Conservation (phyloP, 2,888 invertebrate species). For the Endomychus coccineus region DNA sequence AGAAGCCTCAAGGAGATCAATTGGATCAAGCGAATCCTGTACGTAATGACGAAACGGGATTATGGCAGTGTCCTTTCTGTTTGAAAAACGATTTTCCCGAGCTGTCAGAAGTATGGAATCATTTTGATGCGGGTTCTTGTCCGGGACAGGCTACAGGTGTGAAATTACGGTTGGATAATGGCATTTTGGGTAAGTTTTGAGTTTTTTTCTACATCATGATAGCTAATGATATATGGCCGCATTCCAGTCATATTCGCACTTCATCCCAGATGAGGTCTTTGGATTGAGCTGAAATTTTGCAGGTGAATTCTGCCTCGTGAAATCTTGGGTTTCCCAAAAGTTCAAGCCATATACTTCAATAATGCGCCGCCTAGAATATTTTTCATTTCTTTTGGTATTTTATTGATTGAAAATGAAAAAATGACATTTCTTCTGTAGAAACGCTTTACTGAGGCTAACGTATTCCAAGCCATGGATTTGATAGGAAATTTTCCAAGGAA, state of each 20-base stretch:
- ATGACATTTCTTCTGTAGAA: too few species aligned
- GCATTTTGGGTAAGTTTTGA: slow-evolving; percentile 57
- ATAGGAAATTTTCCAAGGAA: too few species aligned
- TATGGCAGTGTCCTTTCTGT: slow-evolving; percentile 98
- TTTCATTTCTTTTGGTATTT: too few species aligned
- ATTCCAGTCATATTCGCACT: neutral
- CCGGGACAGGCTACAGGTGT: slow-evolving; percentile 95
- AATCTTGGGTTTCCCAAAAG: too few species aligned
- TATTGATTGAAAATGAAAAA: too few species aligned
- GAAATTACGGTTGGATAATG: slow-evolving; percentile 80
- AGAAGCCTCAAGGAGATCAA: slow-evolving; percentile 88
- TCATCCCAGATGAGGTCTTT: too few species aligned
- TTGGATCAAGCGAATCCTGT: slow-evolving; percentile 94
- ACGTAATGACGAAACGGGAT: slow-evolving; percentile 84
- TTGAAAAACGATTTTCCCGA: slow-evolving; percentile 93
- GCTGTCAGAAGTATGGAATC: slow-evolving; percentile 95
- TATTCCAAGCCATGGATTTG: too few species aligned
- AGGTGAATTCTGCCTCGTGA: too few species aligned
- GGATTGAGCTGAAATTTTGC: too few species aligned
- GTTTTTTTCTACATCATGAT: neutral
- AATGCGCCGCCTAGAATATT: too few species aligned
- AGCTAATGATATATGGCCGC: neutral
- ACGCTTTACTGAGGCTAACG: too few species aligned
- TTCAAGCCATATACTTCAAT: too few species aligned
- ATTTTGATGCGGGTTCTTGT: slow-evolving; percentile 93